A percentile compares a stretch with the other conserved stretches of the same genome.
phyloP scores from a whole-genome alignment of 2,797 vertebrate genomes.

The Tokudaia muenninki region DNA sequence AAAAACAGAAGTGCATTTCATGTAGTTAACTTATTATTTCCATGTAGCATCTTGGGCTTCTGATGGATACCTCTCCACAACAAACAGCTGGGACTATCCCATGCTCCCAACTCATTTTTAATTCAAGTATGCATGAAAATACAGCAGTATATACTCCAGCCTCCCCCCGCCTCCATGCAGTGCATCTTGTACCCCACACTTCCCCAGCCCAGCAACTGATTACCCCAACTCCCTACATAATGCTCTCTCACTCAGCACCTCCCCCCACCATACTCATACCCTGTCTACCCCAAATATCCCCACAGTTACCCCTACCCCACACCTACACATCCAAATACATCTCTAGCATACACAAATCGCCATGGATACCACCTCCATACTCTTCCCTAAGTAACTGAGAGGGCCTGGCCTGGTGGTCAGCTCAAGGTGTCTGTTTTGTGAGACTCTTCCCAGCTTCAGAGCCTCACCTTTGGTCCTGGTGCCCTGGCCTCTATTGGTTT shows the following conservation, averaged over 20 bases:
- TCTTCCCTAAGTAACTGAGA: not conserved
- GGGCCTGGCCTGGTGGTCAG: not conserved
- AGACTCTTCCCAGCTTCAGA: fast-evolving
- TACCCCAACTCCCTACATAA: not conserved
- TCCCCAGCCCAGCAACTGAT: not conserved
- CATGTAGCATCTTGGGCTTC: not conserved
- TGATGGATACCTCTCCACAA: not conserved
- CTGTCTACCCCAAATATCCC: not conserved
- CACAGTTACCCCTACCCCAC: not conserved
- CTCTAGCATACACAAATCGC: not conserved
- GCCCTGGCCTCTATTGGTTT: not conserved
- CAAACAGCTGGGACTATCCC: not conserved
- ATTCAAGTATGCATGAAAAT: too few species aligned
- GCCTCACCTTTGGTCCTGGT: not conserved
- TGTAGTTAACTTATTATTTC: conserved; percentile 14
- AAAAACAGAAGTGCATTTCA: not conserved
- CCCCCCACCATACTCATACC: too few species aligned
- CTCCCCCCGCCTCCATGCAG: too few species aligned
- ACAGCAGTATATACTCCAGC: not conserved
- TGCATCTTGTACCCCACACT: not conserved
- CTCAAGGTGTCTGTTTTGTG: not conserved
- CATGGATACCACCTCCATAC: not conserved
- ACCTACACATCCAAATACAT: not conserved
- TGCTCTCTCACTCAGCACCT: not conserved
- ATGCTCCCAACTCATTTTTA: not conserved